Evolutionary conservation across 2,113 vertebrate species (phyloP).

Genomic region (Microcebus jonahi): DNA sequence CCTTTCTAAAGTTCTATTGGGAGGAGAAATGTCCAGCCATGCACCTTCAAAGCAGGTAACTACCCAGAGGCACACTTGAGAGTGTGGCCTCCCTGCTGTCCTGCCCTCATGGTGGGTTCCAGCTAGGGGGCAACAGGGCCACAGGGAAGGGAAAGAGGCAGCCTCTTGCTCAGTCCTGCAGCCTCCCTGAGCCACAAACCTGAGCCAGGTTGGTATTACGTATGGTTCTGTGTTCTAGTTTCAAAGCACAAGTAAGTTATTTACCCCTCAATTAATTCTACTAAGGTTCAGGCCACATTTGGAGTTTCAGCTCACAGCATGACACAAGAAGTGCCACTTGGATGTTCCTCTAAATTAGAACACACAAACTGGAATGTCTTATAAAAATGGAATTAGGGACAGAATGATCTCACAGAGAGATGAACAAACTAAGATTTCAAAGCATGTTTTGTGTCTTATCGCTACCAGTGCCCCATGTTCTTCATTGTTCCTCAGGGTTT

Average conservation of each 20-base stretch:
- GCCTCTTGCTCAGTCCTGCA: neutral
- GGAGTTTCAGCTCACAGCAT: neutral
- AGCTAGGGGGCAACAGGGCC: neutral
- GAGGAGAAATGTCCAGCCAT: neutral
- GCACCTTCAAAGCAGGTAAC: neutral
- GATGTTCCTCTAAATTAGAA: neutral
- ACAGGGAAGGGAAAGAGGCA: neutral
- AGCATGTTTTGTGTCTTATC: neutral
- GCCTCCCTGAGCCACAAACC: neutral
- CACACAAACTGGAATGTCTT: neutral
- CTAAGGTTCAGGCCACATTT: neutral
- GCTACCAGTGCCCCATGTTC: neutral
- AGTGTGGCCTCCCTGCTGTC: neutral
- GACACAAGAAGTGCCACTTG: neutral
- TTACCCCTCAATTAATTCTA: neutral
- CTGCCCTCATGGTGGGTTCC: neutral
- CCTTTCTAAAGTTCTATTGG: neutral
- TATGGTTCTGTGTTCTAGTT: neutral
- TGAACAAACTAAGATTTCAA: slow-evolving; percentile 27
- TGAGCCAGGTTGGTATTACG: neutral
- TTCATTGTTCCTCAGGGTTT: neutral
- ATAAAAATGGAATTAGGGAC: neutral
- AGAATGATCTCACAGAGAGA: neutral
- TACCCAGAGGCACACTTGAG: neutral
- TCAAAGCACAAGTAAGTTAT: neutral